These are phyloP conservation scores for Gryllus bimaculatus DNA, from an alignment of 1,140 invertebrate genomes.

Conservation along the genomic window DNA sequence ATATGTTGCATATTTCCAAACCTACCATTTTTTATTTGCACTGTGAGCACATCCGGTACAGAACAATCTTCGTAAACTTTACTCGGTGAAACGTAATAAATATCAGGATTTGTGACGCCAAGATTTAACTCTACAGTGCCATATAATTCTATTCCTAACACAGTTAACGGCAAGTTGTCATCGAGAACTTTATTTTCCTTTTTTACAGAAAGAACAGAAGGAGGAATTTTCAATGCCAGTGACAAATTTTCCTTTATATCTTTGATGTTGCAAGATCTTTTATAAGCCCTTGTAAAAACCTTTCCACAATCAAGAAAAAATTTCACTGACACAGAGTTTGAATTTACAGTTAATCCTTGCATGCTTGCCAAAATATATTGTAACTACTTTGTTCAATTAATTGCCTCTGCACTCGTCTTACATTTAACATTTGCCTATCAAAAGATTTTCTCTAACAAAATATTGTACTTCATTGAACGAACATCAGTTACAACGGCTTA, in stretches of 20 bases:
- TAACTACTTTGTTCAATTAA: too few species aligned
- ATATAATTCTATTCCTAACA: background rate
- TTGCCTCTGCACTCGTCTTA: too few species aligned
- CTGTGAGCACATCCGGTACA: background rate
- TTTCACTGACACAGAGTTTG: background rate
- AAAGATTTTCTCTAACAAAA: too few species aligned
- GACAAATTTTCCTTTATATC: background rate
- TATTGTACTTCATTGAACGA: too few species aligned
- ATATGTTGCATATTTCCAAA: background rate
- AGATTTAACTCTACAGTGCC: background rate
- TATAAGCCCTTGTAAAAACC: background rate
- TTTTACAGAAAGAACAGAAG: background rate
- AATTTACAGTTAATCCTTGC: background rate
- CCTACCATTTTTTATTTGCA: background rate
- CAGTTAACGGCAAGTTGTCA: background rate
- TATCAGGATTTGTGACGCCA: background rate
- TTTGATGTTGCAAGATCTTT: background rate
- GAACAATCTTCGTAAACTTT: background rate
- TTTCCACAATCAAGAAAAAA: background rate
- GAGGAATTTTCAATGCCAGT: background rate
- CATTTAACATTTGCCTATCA: too few species aligned
- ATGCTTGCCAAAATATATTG: background rate
- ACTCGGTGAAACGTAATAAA: background rate
- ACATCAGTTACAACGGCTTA: too few species aligned
- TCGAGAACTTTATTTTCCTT: background rate